Evolutionary conservation across 2,888 invertebrate genomes (phyloP), one percentile per base, ranked within the genome.

Genomic region (Calliopum simillimum): DNA sequence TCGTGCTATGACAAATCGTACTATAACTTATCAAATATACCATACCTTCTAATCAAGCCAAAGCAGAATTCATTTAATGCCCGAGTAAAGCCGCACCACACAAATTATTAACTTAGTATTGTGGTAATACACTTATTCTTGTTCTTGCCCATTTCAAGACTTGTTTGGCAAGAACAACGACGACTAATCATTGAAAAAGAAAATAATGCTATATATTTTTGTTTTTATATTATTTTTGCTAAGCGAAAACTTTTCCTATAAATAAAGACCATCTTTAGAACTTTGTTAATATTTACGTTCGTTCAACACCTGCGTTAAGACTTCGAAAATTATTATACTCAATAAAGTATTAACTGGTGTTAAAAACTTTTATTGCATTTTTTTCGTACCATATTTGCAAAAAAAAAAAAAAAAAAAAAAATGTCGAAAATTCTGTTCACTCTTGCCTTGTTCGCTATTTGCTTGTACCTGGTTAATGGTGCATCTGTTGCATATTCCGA

Each of bases 391-490:
- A 19, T 49, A 19, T 19, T 49, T 16, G 16, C 14, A 14, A 11
- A 11, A 12, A 14, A 14, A 13, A 58, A 8, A 5, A 14, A 8
- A 58, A 58, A 33, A 16, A 14, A 6, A 16, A 23, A 61, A 61
- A 72, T 70, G 70, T 65, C 61, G 6, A 61, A 70, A 47, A 58
- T 68, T 2, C 21, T 56, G 23, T n/a, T 66, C n/a, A 53, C 67
- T 12, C 53, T 49, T 23, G 16, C 66, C 2, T 13, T 49, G 25
- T 14, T 71, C 14, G 63, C 19, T 14, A n/a, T 66, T 46, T 69
- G 67, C 13, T 16, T 67, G 21, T 53, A 25, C 49, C 2, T 59
- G 19, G 46, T 43, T n/a, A 43, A 33, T 13, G 53, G 62, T 14
- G 56, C 65, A 3, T 25, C 63, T 8, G 4, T 66, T 11, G 56